phyloP scores from a whole-genome alignment of 2,113 vertebrate species.

The Microtus oregoni region DNA sequence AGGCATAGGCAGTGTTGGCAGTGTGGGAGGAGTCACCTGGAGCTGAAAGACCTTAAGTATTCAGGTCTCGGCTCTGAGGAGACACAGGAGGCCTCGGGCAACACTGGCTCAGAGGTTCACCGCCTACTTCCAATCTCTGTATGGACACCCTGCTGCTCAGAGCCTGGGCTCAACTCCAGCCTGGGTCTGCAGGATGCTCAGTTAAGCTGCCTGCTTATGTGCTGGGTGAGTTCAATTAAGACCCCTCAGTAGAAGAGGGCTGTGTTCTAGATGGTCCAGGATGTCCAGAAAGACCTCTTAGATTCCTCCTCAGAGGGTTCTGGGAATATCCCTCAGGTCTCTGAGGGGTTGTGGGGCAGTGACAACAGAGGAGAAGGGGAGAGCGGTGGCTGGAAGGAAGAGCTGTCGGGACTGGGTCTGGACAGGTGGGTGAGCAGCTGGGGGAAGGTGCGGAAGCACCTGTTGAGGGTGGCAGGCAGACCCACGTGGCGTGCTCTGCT shows the following conservation, averaged over 20 bases:
- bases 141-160: neutral
- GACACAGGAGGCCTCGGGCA: too few relatives aligned
- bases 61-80: neutral
- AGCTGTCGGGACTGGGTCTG: neutral
- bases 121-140: neutral
- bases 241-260: neutral
- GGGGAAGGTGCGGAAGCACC: accelerated
- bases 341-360: too few relatives aligned
- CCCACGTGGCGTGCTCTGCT: neutral
- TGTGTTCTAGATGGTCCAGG: neutral
- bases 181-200: neutral
- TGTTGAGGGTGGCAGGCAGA: neutral
- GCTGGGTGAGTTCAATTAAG: neutral
- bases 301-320: neutral
- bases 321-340: neutral
- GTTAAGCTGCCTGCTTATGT: neutral
- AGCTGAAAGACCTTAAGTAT: accelerated
- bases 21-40: neutral
- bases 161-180: neutral
- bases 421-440: neutral
- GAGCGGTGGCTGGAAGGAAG: neutral
- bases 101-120: neutral
- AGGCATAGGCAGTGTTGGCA: accelerated
- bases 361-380: neutral
- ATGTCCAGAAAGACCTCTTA: too few relatives aligned